Evolutionary conservation across 2,888 invertebrate genomes (phyloP).

Genomic region (Coleophora flavipennella): DNA sequence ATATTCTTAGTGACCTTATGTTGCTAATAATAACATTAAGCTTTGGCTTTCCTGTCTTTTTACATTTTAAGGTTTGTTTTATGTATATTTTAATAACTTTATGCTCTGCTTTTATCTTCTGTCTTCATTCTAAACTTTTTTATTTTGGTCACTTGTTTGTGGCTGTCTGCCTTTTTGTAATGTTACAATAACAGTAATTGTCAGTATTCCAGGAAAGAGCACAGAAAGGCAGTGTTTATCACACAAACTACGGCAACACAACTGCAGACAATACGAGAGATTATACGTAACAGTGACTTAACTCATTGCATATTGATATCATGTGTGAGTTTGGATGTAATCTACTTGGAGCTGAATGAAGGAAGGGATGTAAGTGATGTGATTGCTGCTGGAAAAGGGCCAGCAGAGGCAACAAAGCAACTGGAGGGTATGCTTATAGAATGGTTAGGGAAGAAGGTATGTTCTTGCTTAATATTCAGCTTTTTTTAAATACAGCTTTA

Average conservation of each 20-base stretch:
- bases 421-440: constrained; percentile 41
- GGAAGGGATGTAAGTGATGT: constrained; percentile 49
- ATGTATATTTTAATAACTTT: no score
- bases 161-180: no score
- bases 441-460: constrained; percentile 75
- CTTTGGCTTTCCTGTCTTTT: no score
- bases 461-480: constrained; percentile 3
- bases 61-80: no score
- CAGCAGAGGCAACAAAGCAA: constrained; percentile 40
- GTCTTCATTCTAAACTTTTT: no score
- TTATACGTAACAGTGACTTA: constrained; percentile 74
- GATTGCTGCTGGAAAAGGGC: constrained; percentile 40
- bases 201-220: constrained; percentile 43
- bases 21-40: no score
- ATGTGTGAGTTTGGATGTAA: constrained; percentile 67
- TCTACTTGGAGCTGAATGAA: constrained; percentile 57
- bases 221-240: constrained; percentile 69
- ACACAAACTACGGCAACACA: constrained; percentile 69
- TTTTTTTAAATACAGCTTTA: no score
- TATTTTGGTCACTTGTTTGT: no score
- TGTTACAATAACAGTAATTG: no score
- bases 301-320: constrained; percentile 75
- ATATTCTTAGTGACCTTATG: no score
- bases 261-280: constrained; percentile 69
- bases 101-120: no score